phyloP scores from a whole-genome alignment of 2,113 vertebrate genomes.

The Equus quagga region DNA sequence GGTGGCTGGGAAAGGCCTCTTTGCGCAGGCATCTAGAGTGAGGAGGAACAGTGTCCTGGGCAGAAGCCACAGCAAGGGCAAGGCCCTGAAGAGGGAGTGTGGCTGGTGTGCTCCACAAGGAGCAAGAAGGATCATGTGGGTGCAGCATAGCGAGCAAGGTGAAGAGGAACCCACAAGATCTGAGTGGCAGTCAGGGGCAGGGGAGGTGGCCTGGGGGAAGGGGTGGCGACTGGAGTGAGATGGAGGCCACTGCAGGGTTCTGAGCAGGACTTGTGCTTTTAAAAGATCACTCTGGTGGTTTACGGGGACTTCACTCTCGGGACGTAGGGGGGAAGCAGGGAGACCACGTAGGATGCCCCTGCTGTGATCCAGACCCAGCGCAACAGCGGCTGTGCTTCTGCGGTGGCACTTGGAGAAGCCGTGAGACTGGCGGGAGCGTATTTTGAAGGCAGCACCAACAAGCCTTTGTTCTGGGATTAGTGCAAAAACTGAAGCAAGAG shows the following conservation, averaged over 20 bases:
- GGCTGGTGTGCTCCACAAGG: background rate
- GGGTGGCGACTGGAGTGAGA: background rate
- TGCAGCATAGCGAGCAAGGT: background rate
- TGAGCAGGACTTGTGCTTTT: background rate
- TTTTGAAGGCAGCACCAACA: background rate
- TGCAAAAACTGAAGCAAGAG: background rate
- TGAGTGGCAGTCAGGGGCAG: background rate
- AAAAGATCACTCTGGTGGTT: background rate
- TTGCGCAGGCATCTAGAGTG: background rate
- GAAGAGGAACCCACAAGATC: rapidly evolving
- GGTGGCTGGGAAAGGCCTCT: background rate
- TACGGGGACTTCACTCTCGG: background rate
- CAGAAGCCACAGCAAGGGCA: background rate
- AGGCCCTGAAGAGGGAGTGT: background rate
- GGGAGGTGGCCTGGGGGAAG: background rate
- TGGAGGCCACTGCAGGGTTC: background rate
- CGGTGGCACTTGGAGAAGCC: background rate
- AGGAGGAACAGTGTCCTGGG: background rate
- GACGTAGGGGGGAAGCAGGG: background rate
- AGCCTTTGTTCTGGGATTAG: background rate
- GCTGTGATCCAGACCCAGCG: background rate
- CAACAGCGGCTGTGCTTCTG: background rate
- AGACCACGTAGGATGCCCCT: background rate
- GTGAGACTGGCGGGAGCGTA: background rate
- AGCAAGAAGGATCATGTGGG: background rate